A percentile compares a stretch with the other conserved stretches of the same genome.
phyloP scores from a whole-genome alignment of 2,113 vertebrate species.

The Propithecus coquereli region DNA sequence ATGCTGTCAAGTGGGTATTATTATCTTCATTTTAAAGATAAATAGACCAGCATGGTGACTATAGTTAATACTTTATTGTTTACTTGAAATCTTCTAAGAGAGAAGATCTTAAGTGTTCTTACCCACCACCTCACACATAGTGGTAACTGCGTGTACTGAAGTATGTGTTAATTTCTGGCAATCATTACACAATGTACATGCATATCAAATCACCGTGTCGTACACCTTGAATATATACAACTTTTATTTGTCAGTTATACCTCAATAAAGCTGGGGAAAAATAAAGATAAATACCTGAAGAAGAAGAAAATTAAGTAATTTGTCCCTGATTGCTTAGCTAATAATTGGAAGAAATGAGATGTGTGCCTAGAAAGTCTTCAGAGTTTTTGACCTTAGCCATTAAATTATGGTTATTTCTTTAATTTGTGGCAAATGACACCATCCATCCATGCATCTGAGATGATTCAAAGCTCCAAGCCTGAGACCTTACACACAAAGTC shows the following conservation, averaged over 20 bases:
- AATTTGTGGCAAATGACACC: neutral
- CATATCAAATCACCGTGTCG: neutral
- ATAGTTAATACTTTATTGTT: neutral
- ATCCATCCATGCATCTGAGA: neutral
- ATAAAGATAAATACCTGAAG: neutral
- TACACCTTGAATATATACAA: neutral
- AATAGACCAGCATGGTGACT: neutral
- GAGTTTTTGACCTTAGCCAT: neutral
- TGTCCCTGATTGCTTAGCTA: neutral
- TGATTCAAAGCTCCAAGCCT: neutral
- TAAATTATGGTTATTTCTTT: neutral
- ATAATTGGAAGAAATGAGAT: neutral
- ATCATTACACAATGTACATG: neutral
- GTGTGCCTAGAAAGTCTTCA: neutral
- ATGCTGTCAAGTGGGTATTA: neutral
- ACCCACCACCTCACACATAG: neutral
- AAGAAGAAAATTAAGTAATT: neutral
- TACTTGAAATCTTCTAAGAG: neutral
- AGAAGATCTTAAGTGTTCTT: neutral
- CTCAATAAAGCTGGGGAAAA: neutral
- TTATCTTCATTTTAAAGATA: neutral
- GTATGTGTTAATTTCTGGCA: neutral
- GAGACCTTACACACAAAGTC: neutral
- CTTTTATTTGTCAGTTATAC: neutral
- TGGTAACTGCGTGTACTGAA: neutral